A percentile compares a stretch with the other conserved stretches of the same genome.
Evolutionary conservation across 2,113 vertebrate species (phyloP).

Genomic region (Psettodes erumei): DNA sequence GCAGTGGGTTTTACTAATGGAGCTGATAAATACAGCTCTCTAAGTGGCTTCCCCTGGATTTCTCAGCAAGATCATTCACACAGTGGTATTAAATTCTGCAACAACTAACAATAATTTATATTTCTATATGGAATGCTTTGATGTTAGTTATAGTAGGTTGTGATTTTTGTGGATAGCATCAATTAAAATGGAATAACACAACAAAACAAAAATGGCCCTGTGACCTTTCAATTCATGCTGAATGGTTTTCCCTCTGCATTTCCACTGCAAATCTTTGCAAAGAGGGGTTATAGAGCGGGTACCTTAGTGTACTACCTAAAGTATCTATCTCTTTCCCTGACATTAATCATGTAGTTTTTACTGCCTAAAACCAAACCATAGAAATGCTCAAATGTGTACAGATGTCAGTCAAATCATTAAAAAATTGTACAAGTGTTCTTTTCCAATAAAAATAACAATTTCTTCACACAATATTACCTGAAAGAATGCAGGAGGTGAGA

Average conservation of each 20-base stretch:
- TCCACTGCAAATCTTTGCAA: too few species aligned
- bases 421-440: too few species aligned
- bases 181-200: background rate
- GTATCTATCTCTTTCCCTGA: too few species aligned
- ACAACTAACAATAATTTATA: constrained; percentile 1
- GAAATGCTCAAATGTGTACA: too few species aligned
- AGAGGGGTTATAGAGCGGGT: too few species aligned
- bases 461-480: background rate
- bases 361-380: too few species aligned
- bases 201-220: background rate
- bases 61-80: constrained; percentile 29
- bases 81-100: constrained; percentile 6
- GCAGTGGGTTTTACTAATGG: constrained; percentile 52
- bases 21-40: constrained; percentile 56
- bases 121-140: background rate
- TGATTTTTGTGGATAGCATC: background rate
- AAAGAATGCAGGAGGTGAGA: background rate
- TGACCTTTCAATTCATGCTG: background rate
- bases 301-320: too few species aligned
- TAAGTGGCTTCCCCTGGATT: constrained; percentile 67
- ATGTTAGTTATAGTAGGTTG: background rate
- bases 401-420: background rate
- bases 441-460: too few species aligned
- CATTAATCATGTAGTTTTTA: too few species aligned
- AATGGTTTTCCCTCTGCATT: too few species aligned